Evolutionary conservation across 1,140 invertebrate genomes (phyloP).

Genomic region (Saccostrea cuccullata): DNA sequence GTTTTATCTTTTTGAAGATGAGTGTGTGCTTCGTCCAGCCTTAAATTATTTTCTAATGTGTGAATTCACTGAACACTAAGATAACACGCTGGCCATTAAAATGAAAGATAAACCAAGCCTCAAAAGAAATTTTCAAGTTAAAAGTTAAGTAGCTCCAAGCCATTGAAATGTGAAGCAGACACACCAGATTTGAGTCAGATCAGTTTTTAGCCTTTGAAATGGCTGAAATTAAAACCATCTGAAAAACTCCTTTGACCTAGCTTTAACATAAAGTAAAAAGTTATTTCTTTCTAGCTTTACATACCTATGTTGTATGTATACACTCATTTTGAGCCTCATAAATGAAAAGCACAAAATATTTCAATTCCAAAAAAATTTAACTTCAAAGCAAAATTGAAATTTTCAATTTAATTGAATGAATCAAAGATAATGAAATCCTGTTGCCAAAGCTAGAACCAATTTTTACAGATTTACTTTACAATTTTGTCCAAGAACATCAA

Average conservation of each 20-base stretch:
- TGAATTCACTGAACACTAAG: conserved; percentile 43
- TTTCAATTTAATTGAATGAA: neutral
- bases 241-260: conserved; percentile 25
- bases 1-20: conserved; percentile 42
- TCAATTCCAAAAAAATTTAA: neutral
- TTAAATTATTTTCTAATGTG: conserved; percentile 42
- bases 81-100: conserved; percentile 30
- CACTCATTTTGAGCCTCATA: neutral
- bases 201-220: conserved; percentile 40
- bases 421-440: neutral
- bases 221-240: conserved; percentile 42
- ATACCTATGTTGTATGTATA: neutral
- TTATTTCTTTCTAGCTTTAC: conserved; percentile 15
- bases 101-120: conserved; percentile 37
- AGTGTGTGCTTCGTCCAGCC: conserved; percentile 29
- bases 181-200: conserved; percentile 30
- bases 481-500: conserved; percentile 41
- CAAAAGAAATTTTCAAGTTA: conserved; percentile 32
- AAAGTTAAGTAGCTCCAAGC: conserved; percentile 45
- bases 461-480: conserved; percentile 38
- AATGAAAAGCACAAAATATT: conserved; percentile 1
- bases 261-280: conserved; percentile 8
- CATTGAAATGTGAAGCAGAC: conserved; percentile 42
- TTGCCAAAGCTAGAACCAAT: neutral
- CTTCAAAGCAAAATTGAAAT: neutral